Percentiles rank a stretch among this genome's conserved stretches.
These are phyloP conservation scores for Canis aureus DNA, from an alignment of 2,113 vertebrate species.

Conservation along the genomic window DNA sequence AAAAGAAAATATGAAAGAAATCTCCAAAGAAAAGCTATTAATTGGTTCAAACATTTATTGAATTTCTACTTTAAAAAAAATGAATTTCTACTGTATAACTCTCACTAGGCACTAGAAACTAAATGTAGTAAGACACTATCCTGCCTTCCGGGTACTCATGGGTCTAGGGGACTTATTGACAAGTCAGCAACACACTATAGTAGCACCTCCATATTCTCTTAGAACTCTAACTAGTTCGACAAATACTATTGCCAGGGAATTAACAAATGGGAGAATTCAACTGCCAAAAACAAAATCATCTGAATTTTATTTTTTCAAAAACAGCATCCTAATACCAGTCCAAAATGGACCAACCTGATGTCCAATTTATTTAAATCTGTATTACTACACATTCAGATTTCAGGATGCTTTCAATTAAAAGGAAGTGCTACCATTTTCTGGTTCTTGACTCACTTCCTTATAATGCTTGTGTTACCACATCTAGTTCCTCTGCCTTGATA, in stretches of 20 bases:
- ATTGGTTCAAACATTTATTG: neutral
- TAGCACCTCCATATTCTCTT: neutral
- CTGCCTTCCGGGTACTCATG: neutral
- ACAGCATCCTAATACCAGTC: neutral
- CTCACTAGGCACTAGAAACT: neutral
- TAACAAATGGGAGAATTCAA: neutral
- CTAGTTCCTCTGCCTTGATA: neutral
- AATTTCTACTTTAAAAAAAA: neutral
- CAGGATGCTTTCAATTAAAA: neutral
- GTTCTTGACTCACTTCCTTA: neutral
- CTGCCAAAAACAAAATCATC: neutral
- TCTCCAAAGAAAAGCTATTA: neutral
- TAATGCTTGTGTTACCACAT: neutral
- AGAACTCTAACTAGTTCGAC: neutral
- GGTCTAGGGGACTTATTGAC: neutral
- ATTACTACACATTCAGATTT: neutral
- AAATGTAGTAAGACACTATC: neutral
- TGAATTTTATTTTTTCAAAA: neutral
- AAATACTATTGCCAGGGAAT: neutral
- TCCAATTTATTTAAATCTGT: neutral
- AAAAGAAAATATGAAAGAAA: neutral
- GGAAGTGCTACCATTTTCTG: neutral
- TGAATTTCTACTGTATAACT: neutral
- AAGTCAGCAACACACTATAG: neutral
- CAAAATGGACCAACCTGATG: neutral